Percentiles rank a stretch among this genome's conserved stretches.
These are phyloP conservation scores for Holothuria scabra DNA, from an alignment of 53 echinoderm and acorn worm species.

Conservation along the genomic window DNA sequence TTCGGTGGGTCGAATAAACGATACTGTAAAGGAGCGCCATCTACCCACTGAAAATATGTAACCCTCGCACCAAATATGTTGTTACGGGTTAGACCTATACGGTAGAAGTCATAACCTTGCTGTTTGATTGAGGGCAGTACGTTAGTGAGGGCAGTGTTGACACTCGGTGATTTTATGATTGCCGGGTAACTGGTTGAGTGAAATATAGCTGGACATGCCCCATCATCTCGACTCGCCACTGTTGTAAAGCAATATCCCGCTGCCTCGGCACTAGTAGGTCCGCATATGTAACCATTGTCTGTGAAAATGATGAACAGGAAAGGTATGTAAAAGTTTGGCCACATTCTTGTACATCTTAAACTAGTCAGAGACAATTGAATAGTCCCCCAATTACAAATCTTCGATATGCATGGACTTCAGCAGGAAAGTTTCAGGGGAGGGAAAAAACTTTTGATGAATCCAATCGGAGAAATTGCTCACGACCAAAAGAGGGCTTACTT, in stretches of 20 bases:
- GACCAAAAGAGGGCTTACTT: no score
- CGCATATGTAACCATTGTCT: conserved; percentile 17
- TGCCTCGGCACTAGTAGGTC: not conserved
- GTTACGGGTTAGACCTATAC: not conserved
- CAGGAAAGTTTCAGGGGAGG: no score
- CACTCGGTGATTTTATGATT: not conserved
- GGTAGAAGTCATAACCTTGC: not conserved
- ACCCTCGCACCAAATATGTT: no score
- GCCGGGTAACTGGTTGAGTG: conserved; percentile 7
- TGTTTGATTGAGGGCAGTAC: not conserved
- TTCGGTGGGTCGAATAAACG: not conserved
- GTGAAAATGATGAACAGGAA: not conserved
- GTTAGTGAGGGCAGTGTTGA: not conserved
- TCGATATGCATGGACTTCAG: no score
- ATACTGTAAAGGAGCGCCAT: conserved; percentile 20
- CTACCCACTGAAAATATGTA: not conserved
- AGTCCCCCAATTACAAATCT: no score
- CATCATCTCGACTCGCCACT: not conserved
- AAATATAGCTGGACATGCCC: not conserved
- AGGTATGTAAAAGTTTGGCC: no score
- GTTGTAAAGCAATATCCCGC: conserved; percentile 10
- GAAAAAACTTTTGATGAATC: no score
- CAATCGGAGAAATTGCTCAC: no score
- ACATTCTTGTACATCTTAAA: no score
- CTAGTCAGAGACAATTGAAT: no score